Evolutionary conservation across 2,797 vertebrate species (phyloP), one percentile per base, ranked within the genome.

Genomic region (Alectoris magna): DNA sequence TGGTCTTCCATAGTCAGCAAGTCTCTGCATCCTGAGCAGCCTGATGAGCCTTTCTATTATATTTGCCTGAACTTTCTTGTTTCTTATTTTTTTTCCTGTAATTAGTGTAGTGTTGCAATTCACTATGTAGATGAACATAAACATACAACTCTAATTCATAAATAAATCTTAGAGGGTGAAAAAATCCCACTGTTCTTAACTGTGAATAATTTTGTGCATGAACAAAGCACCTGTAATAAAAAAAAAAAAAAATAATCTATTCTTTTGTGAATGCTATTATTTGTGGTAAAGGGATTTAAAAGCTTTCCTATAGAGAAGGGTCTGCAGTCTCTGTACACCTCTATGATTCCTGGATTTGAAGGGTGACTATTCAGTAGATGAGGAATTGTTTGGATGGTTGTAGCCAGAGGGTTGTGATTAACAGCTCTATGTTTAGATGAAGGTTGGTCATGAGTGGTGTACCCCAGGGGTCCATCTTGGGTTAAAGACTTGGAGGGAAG

Each of bases 161-260:
- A 34, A 14, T 19, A 29, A 69, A 62, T 17, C 12, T 27, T 58
- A 18, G 2, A 8, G 13, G 6, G 5, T 6, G 1, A 4, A 11
- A 44, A 83, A n/a, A 44, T 14, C 3, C 14, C n/a, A 56, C 31
- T 11, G 11, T 75, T 84, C 15, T 66, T 62, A 27, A 2, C 16
- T 2, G 1, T 51, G 34, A 7, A 63, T 9, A 6, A 44, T 86
- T 79, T 67, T 55, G 26, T 18, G 8, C 43, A n/a, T 26, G 31
- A 87, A 22, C 7, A 64, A 41, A 5, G 13, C 13, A 48, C 0
- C 1, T 31, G 2, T 51, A 60, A 70, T 70, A 7, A 84, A 84
- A 51, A 84, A 56, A 4, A 75, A 84, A 46, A 78, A 48, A 4
- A 27, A 39, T 38, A 38, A 11, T 34, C 49, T n/a, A 9, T 63